Conservation (phyloP, 2,888 invertebrate species). For the Troilus luridus region DNA sequence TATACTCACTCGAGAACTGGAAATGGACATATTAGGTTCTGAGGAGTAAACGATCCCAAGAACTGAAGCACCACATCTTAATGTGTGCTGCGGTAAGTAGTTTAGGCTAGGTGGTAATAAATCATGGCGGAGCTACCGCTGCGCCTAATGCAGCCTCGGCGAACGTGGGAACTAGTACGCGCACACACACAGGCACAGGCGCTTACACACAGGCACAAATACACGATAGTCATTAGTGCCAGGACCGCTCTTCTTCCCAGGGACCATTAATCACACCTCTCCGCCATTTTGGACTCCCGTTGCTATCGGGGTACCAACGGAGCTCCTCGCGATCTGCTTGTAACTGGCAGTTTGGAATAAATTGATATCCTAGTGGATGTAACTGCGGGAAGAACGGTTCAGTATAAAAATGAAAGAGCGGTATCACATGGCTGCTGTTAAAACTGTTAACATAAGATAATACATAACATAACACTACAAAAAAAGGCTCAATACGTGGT, state of each 20-base stretch:
- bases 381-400: not conserved
- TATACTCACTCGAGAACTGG: not conserved
- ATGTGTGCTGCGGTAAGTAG: slow-evolving; percentile 42
- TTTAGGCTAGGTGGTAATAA: slow-evolving; percentile 49
- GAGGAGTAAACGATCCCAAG: slow-evolving; percentile 13
- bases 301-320: slow-evolving; percentile 17
- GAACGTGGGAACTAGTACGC: slow-evolving; percentile 44
- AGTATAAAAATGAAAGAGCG: not conserved
- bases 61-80: slow-evolving; percentile 53
- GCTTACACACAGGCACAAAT: slow-evolving; percentile 6
- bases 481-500: too few species aligned
- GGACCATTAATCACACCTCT: slow-evolving; percentile 51
- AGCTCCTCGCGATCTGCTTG: not conserved
- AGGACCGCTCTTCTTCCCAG: slow-evolving; percentile 53
- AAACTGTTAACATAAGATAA: not conserved
- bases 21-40: slow-evolving; percentile 3
- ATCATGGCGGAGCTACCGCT: slow-evolving; percentile 54
- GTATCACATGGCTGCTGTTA: not conserved
- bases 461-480: too few species aligned
- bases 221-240: slow-evolving; percentile 51
- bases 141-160: slow-evolving; percentile 53
- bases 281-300: slow-evolving; percentile 43
- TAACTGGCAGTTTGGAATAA: not conserved
- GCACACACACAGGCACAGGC: not conserved
- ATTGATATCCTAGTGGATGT: not conserved